Base-by-base conservation (phyloP, 2,888 invertebrate genomes). In the Theristus sp. region DNA sequence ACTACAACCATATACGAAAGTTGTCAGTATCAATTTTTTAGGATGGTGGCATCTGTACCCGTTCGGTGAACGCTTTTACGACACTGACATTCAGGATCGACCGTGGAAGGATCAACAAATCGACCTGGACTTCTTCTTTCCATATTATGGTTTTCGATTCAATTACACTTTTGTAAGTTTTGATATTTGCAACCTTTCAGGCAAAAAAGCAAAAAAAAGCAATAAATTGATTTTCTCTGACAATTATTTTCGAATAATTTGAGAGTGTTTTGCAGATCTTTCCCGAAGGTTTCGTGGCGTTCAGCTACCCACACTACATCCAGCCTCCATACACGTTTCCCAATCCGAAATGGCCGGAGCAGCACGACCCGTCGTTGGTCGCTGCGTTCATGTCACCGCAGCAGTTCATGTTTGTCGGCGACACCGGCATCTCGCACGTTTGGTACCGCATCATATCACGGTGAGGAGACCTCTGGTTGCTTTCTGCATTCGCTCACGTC, bases 321-420 rank as follows among this genome's bases (percentile, higher is more conserved):
- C 67, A 67, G 55, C 68, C 67, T 17, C 67, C 67, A 2, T 69
- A 64, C 60, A 67, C 66, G 10, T 70, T 63, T 59, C 68, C 68
- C 2, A 69, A 68, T 59, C 70, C 68, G 6, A 58, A 62, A 28
- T 67, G 67, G 67, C 67, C 67, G 25, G 61, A 67, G 10, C 54
- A 63, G n/a, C 64, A 63, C 2, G 67, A 67, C 60, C 61, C 67
- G 10, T 55, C 62, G 6, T 38, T 67, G 1, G 67, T 67, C 26
- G 67, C 68, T 1, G 64, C 66, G 0, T 67, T 68, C 57, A 65
- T 67, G 65, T 59, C 65, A 10, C 65, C 66, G 2, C 63, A 62
- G 65, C 67, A 61, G 65, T 67, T 62, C 60, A 66, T 59, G 64
- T 67, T 57, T 66, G 70, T 60, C 64, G 74, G 73, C 63, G 70